Percentiles rank a stretch among this genome's conserved stretches.
phyloP scores from a whole-genome alignment of 2,113 vertebrate species.

The Tyto alba region DNA sequence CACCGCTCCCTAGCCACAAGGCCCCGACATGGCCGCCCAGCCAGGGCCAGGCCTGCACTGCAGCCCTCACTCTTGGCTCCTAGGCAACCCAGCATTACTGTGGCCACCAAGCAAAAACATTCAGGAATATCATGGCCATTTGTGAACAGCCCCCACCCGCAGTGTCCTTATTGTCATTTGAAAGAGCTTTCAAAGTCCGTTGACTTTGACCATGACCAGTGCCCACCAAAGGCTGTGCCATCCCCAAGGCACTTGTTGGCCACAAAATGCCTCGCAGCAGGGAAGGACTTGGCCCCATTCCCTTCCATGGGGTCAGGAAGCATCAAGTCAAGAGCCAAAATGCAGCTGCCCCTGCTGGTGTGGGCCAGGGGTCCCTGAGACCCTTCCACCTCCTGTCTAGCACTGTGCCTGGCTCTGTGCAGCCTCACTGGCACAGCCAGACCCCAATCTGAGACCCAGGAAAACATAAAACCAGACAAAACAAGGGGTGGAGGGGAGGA shows the following conservation, averaged over 20 bases:
- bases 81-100: rapidly evolving
- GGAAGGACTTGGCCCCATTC: neutral
- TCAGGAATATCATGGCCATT: neutral
- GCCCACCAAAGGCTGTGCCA: rapidly evolving
- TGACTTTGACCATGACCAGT: rapidly evolving
- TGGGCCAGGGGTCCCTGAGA: neutral
- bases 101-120: neutral
- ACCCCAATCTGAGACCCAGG: neutral
- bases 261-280: neutral
- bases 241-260: rapidly evolving
- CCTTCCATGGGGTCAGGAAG: neutral
- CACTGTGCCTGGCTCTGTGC: neutral
- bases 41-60: rapidly evolving
- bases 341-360: rapidly evolving
- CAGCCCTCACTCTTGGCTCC: neutral
- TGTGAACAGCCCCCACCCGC: neutral
- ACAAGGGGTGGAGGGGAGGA: neutral
- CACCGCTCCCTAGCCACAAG: neutral
- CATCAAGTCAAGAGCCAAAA: neutral
- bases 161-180: neutral
- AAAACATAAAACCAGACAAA: neutral
- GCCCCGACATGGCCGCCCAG: neutral
- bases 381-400: neutral
- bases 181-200: neutral
- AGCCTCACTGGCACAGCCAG: neutral